Evolutionary conservation across 2,113 vertebrate genomes (phyloP), one percentile per base, ranked within the genome.

Genomic region (Salvelinus namaycush): DNA sequence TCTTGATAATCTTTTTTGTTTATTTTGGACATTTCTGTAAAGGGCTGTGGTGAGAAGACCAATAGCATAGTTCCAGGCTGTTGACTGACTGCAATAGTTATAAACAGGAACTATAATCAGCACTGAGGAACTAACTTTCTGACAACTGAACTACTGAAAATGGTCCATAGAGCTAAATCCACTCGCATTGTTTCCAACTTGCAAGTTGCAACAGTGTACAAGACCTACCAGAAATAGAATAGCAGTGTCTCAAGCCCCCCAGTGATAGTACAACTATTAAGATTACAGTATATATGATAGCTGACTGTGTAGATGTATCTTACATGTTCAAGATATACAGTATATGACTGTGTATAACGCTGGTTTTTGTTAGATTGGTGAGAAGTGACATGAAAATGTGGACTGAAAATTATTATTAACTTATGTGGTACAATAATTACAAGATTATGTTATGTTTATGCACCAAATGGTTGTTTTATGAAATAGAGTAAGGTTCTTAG

Each of bases 61-160:
- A 72, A 14, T 20, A n/a, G 5, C 54, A 70, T 44, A 14, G 59
- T 39, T 29, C 12, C 16, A 31, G 68, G 69, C 60, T 67, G 27
- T 48, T 76, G 78, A 67, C 69, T 59, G 31, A 14, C 44, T 71
- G 68, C 39, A 39, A 20, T 54, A 64, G 49, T 48, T 14, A 70
- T 57, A 54, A 51, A 31, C 51, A 81, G 67, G 76, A 76, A 74
- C 31, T 34, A 20, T 18, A 68, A 72, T 72, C 22, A 68, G 51
- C 57, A 57, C 26, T 12, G 51, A 22, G 39, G 65, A 57, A 6
- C 18, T 24, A 27, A 62, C 49, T 77, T 76, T 59, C 60, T 74
- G 81, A 71, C 67, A 54, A 57, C 39, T 74, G 48, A 51, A 70
- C 7, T 59, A 60, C 27, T 18, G 14, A 14, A 54, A 34, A 68